Conservation (phyloP, 2,888 invertebrate species). For the Azorinus chamasolen region DNA sequence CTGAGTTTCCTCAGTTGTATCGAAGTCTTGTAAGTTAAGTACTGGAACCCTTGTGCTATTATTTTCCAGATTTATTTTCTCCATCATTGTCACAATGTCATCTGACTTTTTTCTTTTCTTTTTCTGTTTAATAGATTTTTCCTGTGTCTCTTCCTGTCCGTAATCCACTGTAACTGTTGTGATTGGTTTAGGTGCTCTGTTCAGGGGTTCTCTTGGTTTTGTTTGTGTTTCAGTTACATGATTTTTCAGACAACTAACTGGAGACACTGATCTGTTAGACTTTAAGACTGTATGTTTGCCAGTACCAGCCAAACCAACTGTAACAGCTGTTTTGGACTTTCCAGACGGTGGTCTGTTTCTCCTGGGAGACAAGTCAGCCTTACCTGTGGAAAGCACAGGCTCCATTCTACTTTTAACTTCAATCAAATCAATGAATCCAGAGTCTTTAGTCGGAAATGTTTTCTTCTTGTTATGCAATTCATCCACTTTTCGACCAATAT, state of each 20-base stretch:
- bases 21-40: neutral
- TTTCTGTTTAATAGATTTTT: slow-evolving; percentile 34
- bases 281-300: neutral
- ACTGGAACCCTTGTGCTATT: neutral
- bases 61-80: slow-evolving; percentile 1
- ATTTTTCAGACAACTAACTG: slow-evolving; percentile 4
- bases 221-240: neutral
- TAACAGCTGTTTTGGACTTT: slow-evolving; percentile 8
- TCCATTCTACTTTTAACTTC: slow-evolving; percentile 60
- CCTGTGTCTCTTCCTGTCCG: slow-evolving; percentile 46
- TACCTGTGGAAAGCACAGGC: slow-evolving; percentile 47
- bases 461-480: slow-evolving; percentile 49
- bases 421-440: slow-evolving; percentile 58
- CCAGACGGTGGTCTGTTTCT: slow-evolving; percentile 50
- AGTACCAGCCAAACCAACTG: too few species aligned
- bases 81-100: slow-evolving; percentile 72
- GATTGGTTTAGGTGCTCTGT: slow-evolving; percentile 59
- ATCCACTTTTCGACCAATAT: slow-evolving; percentile 70
- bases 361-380: slow-evolving; percentile 29
- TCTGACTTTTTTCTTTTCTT: slow-evolving; percentile 51
- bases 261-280: neutral
- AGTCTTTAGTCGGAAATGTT: slow-evolving; percentile 15
- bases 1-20: slow-evolving; percentile 4
- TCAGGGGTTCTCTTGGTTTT: slow-evolving; percentile 41
- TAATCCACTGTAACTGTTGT: slow-evolving; percentile 72